A percentile compares a stretch with the other conserved stretches of the same genome.
phyloP scores from a whole-genome alignment of 2,797 vertebrate genomes.

The Paratrypauchen microcephalus region DNA sequence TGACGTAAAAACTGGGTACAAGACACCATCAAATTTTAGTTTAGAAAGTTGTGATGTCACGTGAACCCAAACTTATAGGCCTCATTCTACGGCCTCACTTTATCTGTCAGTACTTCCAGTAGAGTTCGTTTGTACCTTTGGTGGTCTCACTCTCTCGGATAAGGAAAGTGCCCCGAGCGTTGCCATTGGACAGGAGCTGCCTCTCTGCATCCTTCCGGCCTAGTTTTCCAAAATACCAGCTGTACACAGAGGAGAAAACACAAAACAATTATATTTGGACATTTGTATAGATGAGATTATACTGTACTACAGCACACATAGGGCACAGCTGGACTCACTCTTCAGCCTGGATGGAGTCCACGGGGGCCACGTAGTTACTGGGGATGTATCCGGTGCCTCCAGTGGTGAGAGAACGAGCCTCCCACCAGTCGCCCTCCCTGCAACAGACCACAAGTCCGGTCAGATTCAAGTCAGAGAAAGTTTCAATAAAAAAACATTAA shows the following conservation, averaged over 20 bases:
- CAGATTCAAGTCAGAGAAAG: background rate
- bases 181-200: slow-evolving; percentile 95
- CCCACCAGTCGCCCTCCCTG: slow-evolving; percentile 99
- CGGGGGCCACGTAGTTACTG: slow-evolving; percentile 99
- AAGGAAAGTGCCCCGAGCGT: slow-evolving; percentile 97
- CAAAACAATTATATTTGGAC: background rate
- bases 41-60: too few species aligned
- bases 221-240: slow-evolving; percentile 99
- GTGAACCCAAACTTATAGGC: too few species aligned
- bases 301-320: too few species aligned
- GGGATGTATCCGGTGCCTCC: slow-evolving; percentile 98
- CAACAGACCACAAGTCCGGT: slow-evolving; percentile 14
- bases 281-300: background rate
- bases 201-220: slow-evolving; percentile 98
- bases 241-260: slow-evolving; percentile 52
- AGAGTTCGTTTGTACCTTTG: slow-evolving; percentile 83
- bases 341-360: slow-evolving; percentile 98
- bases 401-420: slow-evolving; percentile 95
- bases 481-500: too few species aligned
- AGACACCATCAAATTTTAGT: too few species aligned
- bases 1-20: too few species aligned
- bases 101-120: background rate
- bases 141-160: slow-evolving; percentile 99
- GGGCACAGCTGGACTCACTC: slow-evolving; percentile 83
- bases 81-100: too few species aligned